These are phyloP conservation scores for Microplitis mediator DNA, from an alignment of 1,140 invertebrate genomes.

Conservation along the genomic window DNA sequence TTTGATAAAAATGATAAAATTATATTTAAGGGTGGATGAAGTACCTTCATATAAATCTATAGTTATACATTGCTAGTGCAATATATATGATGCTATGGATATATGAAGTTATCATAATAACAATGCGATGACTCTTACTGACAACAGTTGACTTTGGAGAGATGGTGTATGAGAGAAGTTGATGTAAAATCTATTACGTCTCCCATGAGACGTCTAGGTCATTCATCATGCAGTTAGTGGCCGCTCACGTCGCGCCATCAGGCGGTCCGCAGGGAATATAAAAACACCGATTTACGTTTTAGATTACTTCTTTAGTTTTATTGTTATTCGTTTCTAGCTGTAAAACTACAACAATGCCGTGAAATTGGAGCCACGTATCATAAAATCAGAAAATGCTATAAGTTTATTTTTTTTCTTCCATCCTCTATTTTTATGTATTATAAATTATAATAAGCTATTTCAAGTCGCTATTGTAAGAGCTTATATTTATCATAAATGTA, in stretches of 20 bases:
- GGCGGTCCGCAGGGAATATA: conserved; percentile 11
- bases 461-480: no score
- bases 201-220: conserved; percentile 22
- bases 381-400: not conserved
- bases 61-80: no score
- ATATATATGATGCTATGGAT: not conserved
- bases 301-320: conserved; percentile 10
- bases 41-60: no score
- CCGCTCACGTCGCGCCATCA: not conserved
- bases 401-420: no score
- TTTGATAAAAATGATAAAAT: no score
- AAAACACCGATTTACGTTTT: conserved; percentile 6
- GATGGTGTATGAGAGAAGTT: conserved; percentile 22
- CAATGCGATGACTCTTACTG: conserved; percentile 6
- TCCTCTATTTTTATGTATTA: no score
- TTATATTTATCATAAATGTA: no score
- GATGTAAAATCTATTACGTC: conserved; percentile 32
- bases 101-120: not conserved
- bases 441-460: no score
- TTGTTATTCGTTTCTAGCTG: not conserved
- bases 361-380: not conserved
- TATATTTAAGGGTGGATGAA: no score
- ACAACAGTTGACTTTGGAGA: conserved; percentile 1
- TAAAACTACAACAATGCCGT: not conserved
- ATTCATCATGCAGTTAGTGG: conserved; percentile 30